phyloP scores from a whole-genome alignment of 2,888 invertebrate species.

The Drosophila neotestacea region DNA sequence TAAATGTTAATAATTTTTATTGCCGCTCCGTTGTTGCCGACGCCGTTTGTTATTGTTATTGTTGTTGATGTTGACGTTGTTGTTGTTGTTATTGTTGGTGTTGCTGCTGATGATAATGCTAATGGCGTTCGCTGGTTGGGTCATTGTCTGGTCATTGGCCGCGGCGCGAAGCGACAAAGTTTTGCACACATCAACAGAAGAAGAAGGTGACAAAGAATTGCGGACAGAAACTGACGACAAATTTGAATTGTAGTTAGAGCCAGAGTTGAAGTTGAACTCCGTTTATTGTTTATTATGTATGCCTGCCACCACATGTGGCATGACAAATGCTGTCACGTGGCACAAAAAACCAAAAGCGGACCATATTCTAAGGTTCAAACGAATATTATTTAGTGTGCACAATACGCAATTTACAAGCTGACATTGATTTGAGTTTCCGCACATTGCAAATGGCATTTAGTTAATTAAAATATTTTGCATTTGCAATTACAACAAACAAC shows the following conservation, averaged over 20 bases:
- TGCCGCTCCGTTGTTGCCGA: conserved; percentile 63
- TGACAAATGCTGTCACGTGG: conserved; percentile 29
- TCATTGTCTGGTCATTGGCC: conserved; percentile 82
- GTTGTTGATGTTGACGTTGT: conserved; percentile 25
- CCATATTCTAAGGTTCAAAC: conserved; percentile 35
- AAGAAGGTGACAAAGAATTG: conserved; percentile 55
- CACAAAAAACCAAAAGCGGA: conserved; percentile 24
- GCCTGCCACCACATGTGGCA: conserved; percentile 47
- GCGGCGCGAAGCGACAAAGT: conserved; percentile 63
- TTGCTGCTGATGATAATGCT: conserved; percentile 74
- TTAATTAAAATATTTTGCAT: conserved; percentile 69
- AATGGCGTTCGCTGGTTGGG: conserved; percentile 79
- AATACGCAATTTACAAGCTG: conserved; percentile 37
- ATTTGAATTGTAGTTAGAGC: neutral
- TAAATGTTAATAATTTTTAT: conserved; percentile 82
- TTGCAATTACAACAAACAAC: conserved; percentile 23
- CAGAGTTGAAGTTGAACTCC: conserved; percentile 17
- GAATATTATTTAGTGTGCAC: conserved; percentile 6
- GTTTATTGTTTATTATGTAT: conserved; percentile 47
- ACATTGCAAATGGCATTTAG: conserved; percentile 54
- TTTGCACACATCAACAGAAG: conserved; percentile 73
- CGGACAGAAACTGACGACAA: conserved; percentile 21
- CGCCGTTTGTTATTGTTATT: conserved; percentile 43
- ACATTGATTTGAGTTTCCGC: conserved; percentile 74
- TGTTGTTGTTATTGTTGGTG: conserved; percentile 23